phyloP scores from a whole-genome alignment of 2,113 vertebrate species.

The Albula glossodonta region DNA sequence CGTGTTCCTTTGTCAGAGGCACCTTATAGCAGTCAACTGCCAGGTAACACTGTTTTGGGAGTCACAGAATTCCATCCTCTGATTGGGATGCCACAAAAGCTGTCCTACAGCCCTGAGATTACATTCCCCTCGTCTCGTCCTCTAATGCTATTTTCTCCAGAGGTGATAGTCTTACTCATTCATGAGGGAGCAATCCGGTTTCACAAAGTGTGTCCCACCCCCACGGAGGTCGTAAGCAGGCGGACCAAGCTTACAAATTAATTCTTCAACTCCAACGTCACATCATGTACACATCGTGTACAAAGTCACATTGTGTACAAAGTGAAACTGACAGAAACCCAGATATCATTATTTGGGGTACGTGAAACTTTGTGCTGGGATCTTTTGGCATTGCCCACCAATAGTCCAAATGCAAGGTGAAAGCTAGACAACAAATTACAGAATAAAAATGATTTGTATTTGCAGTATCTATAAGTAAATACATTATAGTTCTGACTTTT shows the following conservation, averaged over 20 bases:
- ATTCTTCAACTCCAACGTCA: not conserved
- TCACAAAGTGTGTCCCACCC: not conserved
- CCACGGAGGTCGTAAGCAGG: not conserved
- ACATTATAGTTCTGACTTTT: no score
- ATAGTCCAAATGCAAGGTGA: no score
- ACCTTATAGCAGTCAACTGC: not conserved
- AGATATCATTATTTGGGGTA: no score
- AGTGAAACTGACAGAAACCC: no score
- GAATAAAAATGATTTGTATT: no score
- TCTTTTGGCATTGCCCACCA: no score
- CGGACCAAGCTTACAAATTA: not conserved
- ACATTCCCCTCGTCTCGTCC: not conserved
- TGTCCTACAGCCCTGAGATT: not conserved
- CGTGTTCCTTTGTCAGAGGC: not conserved
- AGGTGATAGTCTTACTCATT: slow-evolving; percentile 32
- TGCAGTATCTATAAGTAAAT: no score
- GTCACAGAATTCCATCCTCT: not conserved
- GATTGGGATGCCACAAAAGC: not conserved
- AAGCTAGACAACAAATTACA: no score
- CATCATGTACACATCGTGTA: no score
- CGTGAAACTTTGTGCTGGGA: no score
- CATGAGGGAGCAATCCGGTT: slow-evolving; percentile 26
- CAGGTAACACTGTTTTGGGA: not conserved
- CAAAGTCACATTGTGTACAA: no score
- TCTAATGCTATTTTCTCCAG: slow-evolving; percentile 13